A percentile compares a stretch with the other conserved stretches of the same genome.
Conservation (phyloP, 2,113 vertebrate genomes). For the Calyptomena viridis region DNA sequence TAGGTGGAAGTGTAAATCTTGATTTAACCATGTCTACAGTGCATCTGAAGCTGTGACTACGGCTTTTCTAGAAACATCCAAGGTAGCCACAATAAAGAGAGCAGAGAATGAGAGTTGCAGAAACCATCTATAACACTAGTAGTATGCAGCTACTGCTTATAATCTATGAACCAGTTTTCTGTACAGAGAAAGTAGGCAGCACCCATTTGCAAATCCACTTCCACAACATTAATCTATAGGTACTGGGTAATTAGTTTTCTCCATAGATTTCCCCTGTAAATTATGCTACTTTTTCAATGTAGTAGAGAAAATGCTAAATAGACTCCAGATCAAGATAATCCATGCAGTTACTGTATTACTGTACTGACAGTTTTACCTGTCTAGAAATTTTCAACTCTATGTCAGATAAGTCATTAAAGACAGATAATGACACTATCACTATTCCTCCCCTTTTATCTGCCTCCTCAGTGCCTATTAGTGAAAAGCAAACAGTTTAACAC, state of each 20-base stretch:
- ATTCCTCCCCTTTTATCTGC: background rate
- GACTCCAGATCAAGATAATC: background rate
- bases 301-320: background rate
- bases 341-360: background rate
- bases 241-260: background rate
- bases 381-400: background rate
- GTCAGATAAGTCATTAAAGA: background rate
- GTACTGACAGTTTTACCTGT: background rate
- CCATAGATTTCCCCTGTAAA: background rate
- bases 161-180: background rate
- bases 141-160: background rate
- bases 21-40: background rate
- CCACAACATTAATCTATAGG: background rate
- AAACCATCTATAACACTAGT: background rate
- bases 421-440: background rate
- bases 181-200: background rate
- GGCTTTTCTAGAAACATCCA: background rate
- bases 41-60: background rate
- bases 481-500: background rate
- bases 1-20: background rate
- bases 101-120: background rate
- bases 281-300: background rate
- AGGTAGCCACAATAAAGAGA: background rate
- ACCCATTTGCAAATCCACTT: background rate
- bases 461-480: background rate